These are phyloP conservation scores for human DNA, from an alignment of 2,113 vertebrate genomes.

Conservation along the genomic window DNA sequence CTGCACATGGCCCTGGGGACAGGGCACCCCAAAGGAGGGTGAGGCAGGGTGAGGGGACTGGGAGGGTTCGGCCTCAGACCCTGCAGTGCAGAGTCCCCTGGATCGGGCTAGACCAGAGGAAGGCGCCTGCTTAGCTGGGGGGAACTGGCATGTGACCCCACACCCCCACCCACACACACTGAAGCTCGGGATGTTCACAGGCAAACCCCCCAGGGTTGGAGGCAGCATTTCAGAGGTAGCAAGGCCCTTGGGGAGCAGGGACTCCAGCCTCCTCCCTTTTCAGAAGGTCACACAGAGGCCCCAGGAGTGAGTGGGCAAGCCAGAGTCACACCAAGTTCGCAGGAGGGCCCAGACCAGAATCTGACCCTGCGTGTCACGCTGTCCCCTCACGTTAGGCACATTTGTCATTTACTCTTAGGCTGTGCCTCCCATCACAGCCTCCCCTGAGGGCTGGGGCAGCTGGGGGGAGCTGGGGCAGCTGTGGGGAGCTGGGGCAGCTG, in stretches of 20 bases:
- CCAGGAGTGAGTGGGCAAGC: not conserved
- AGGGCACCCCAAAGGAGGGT: not conserved
- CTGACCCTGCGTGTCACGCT: not conserved
- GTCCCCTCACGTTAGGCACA: not conserved
- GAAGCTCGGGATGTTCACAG: not conserved
- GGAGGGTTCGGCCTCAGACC: not conserved
- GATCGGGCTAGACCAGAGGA: constrained; percentile 84
- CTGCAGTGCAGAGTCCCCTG: not conserved
- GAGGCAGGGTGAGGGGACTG: not conserved
- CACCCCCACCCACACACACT: rapidly evolving
- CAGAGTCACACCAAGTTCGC: not conserved
- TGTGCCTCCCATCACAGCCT: not conserved
- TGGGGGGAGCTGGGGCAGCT: too few relatives aligned
- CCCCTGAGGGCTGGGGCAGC: not conserved
- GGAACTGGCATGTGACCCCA: not conserved
- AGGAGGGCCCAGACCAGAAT: not conserved
- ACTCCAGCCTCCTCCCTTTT: not conserved
- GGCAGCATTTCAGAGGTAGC: not conserved
- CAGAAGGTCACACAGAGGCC: not conserved
- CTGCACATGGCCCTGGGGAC: not conserved
- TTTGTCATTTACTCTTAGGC: not conserved
- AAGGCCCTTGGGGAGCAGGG: not conserved
- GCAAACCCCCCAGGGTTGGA: not conserved
- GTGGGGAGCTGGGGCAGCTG: not conserved
- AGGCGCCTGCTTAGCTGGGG: constrained; percentile 91